Conservation (phyloP, 2,888 invertebrate genomes). For the Ephialtes manifestator region DNA sequence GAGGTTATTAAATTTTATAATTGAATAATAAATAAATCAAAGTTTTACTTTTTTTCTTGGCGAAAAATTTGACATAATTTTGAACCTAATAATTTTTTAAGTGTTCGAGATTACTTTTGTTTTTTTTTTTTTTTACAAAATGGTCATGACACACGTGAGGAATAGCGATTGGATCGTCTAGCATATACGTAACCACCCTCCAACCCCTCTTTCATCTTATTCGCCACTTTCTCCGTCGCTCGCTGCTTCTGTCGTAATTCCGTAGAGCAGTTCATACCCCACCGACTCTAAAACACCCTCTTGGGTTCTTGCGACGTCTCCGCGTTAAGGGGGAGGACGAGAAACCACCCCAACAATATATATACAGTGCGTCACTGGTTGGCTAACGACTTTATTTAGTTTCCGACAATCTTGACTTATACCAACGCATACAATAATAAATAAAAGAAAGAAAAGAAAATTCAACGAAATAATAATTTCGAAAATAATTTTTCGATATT, state of each 20-base stretch:
- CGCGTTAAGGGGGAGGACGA: constrained; percentile 57
- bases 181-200: constrained; percentile 63
- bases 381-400: constrained; percentile 83
- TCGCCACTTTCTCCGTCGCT: constrained; percentile 59
- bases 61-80: too few species aligned
- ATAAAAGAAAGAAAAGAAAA: too few species aligned
- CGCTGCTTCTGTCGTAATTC: constrained; percentile 58
- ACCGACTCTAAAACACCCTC: constrained; percentile 52
- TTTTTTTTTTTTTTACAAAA: constrained; percentile 84
- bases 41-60: not conserved
- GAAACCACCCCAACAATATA: constrained; percentile 44
- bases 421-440: too few species aligned
- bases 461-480: too few species aligned
- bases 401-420: constrained; percentile 57
- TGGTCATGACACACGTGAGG: constrained; percentile 84
- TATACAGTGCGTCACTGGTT: constrained; percentile 63
- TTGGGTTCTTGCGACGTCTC: constrained; percentile 60
- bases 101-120: constrained; percentile 67
- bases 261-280: constrained; percentile 54
- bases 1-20: too few species aligned
- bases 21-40: not conserved
- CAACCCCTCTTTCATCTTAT: constrained; percentile 55
- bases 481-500: too few species aligned
- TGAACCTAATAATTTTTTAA: not conserved
- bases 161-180: constrained; percentile 46